phyloP scores from a whole-genome alignment of 2,888 invertebrate genomes.

The Drosophila ustulata region DNA sequence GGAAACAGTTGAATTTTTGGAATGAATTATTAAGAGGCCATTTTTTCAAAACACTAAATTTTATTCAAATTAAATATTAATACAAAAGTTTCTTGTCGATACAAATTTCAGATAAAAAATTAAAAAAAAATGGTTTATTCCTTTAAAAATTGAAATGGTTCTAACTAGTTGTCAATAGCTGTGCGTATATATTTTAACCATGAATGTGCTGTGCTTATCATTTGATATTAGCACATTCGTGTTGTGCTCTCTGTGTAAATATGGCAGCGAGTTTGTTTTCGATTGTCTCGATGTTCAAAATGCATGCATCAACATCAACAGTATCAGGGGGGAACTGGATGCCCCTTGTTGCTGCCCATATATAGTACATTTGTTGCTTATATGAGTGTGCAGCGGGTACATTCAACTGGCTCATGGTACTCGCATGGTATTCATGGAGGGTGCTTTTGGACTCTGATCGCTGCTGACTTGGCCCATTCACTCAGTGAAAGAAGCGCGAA shows the following conservation, averaged over 20 bases:
- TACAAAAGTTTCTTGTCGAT: too few relatives aligned
- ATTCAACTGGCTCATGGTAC: slow-evolving; percentile 54
- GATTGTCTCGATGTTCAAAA: neutral
- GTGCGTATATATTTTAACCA: slow-evolving; percentile 4
- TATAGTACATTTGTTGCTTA: slow-evolving; percentile 3
- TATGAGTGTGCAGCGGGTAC: slow-evolving; percentile 55
- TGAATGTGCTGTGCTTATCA: slow-evolving; percentile 49
- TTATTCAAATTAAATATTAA: too few relatives aligned
- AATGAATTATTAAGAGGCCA: too few relatives aligned
- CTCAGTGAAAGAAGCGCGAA: neutral
- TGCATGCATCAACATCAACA: slow-evolving; percentile 7
- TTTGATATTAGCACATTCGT: slow-evolving; percentile 48
- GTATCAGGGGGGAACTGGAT: slow-evolving; percentile 4
- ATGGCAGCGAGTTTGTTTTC: slow-evolving; percentile 3
- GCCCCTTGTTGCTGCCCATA: slow-evolving; percentile 9
- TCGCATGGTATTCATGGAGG: slow-evolving; percentile 6
- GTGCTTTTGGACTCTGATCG: slow-evolving; percentile 64
- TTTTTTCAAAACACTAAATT: too few relatives aligned
- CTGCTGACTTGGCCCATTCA: slow-evolving; percentile 56
- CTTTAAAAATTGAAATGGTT: too few relatives aligned
- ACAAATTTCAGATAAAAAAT: too few relatives aligned
- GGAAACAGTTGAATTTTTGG: too few relatives aligned
- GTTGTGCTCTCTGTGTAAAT: neutral
- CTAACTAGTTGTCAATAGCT: too few relatives aligned
- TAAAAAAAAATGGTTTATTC: too few relatives aligned